Evolutionary conservation across 2,888 invertebrate species (phyloP), one percentile per base, ranked within the genome.

Genomic region (Invenusta paracnida): DNA sequence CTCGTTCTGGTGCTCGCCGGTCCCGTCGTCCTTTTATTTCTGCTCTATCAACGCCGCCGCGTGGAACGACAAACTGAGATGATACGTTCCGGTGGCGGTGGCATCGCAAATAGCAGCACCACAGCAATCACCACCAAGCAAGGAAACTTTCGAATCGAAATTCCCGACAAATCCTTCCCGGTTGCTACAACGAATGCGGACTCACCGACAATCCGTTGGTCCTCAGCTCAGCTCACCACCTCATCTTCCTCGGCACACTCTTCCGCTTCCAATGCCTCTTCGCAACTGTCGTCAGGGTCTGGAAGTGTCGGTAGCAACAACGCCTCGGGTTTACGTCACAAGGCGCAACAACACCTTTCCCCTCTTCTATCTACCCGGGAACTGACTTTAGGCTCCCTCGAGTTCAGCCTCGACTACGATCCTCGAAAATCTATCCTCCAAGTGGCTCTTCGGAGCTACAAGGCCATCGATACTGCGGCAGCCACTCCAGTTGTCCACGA

Each of bases 201-300:
- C 73, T 73, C 73, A 2, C 73, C 73, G 23, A n/a, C n/a, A n/a
- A 73, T 73, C 2, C 73, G 73, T 23, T 73, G 73, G 73, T 73
- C 73, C 73, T 13, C 73, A 23, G n/a, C n/a, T n/a, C 73, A 73
- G 73, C 73, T 73, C 23, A 73, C 73, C 73, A 73, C 73, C 27
- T 73, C 73, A 5, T 73, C 73, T 5, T 73, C 73, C 2, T 73
- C 73, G 2, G 5, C 73, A 2, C 73, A 73, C 73, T 73, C 73
- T 5, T 73, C 73, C 23, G 23, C 48, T 48, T 48, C 48, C 5
- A 48, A 48, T 17, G 48, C 17, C 73, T 73, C 73, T 23, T 73
- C 73, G 23, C 73, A 73, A 23, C 27, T 13, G 17, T 73, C 73
- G 5, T 48, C 48, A 11, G 48, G 48, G 5, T 5, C 11, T 25